A percentile compares a stretch with the other conserved stretches of the same genome.
phyloP scores from a whole-genome alignment of 2,888 invertebrate genomes.

The Lobophora halterata region DNA sequence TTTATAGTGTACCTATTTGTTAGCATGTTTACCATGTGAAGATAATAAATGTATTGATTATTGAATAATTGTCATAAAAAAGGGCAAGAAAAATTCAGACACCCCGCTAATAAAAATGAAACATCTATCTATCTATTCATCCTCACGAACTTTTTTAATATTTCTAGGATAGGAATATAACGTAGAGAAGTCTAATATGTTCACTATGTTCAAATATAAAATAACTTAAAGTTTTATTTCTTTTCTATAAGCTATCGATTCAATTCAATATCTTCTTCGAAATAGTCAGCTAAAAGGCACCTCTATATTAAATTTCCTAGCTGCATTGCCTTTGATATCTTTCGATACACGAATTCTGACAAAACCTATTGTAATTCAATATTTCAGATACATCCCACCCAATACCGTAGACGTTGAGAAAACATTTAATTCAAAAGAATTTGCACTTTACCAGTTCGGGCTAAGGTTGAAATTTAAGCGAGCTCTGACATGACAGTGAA shows the following conservation, averaged over 20 bases:
- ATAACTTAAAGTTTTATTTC: too few species aligned
- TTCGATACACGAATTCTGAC: conserved; percentile 28
- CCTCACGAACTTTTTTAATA: too few species aligned
- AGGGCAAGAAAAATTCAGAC: too few species aligned
- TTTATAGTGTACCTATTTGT: too few species aligned
- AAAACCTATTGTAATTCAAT: conserved; percentile 40
- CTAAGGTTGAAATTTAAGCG: conserved; percentile 10
- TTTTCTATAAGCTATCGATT: background rate
- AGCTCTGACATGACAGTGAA: background rate
- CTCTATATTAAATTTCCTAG: conserved; percentile 19
- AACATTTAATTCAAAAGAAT: conserved; percentile 17
- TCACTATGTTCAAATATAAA: too few species aligned
- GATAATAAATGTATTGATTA: too few species aligned
- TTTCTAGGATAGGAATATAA: too few species aligned
- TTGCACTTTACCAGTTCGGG: conserved; percentile 7
- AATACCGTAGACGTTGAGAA: conserved; percentile 15
- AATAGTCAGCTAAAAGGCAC: background rate
- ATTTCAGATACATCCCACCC: conserved; percentile 29
- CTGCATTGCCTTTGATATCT: conserved; percentile 9
- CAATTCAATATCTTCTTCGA: background rate
- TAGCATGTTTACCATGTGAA: too few species aligned
- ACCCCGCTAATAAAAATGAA: too few species aligned
- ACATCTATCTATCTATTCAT: too few species aligned
- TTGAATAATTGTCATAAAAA: too few species aligned
- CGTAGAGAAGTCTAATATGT: too few species aligned